Evolutionary conservation across 2,888 invertebrate species (phyloP), one percentile per base, ranked within the genome.

Genomic region (Lepetodrilus schrolli): DNA sequence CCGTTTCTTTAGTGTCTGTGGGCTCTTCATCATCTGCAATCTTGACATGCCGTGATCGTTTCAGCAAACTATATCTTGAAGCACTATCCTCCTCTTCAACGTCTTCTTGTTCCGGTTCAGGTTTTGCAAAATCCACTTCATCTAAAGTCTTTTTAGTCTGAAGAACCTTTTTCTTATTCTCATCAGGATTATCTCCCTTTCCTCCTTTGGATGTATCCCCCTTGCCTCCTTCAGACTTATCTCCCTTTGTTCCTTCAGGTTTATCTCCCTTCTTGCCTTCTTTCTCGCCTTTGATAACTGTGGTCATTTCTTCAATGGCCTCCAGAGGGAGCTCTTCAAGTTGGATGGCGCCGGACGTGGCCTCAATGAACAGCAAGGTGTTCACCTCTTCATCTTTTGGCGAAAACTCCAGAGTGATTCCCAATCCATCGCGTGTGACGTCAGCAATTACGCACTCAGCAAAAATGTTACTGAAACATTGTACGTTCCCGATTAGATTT

Each of bases 401-500:
- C 3, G 84, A 84, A 68, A 84, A 86, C 50, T 85, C 84, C 50
- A 86, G 66, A 0, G 79, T 82, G 71, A 85, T 38, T 26, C 70
- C 75, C 69, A 78, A 68, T 34, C 82, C 78, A 48, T 79, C 83
- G 20, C 74, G 66, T 47, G 82, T 80, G 7, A 82, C 76, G 23
- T 85, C 82, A 7, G 82, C 82, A 7, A 86, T 77, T 20, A 85
- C 74, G 70, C 83, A 81, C 65, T 86, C 86, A 4, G 82, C 84
- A 78, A 80, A 84, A 26, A 76, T 43, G 47, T 79, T 76, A 30
- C 80, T 80, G 69, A 36, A 75, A 20, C 23, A 70, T 7, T 8
- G 34, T 1, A 48, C 43, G 38, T 4, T 38, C 4, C 7, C 38
- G n/a, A n/a, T n/a, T n/a, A n/a, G n/a, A n/a, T n/a, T n/a, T n/a